Base-by-base conservation (phyloP, 2,888 invertebrate genomes). In the Macaria notata region DNA sequence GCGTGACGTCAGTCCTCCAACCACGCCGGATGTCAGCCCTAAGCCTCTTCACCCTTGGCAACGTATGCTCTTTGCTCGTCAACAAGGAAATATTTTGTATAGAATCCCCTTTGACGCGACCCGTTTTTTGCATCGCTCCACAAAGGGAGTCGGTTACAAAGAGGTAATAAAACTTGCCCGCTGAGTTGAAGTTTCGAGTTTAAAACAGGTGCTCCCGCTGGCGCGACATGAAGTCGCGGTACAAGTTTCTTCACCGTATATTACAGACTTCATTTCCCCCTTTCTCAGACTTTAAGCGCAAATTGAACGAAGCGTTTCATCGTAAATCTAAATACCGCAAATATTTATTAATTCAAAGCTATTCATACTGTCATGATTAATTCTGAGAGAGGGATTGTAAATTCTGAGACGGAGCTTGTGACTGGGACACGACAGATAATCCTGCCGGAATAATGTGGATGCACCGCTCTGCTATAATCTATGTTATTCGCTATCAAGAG, bases 341-440 rank as follows among this genome's bases (percentile, higher is more conserved):
- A 56, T 62, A 53, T 59, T 56, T 61, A 61, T 62, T 59, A 50
- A 64, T 58, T 59, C 52, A 59, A 49, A 50, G 52, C 53, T 62
- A 49, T 53, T 62, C 54, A 55, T 56, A 59, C 52, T 52, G 63
- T 65, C 71, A 66, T 73, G 71, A 78, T 79, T 80, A 79, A 78
- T 76, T 74, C 74, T 64, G 66, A 64, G 70, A 67, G 66, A 61
- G 61, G 60, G 69, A 72, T 76, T 78, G 77, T 73, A 75, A 68
- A 75, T 76, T 64, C 67, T 66, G 67, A 72, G 70, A 70, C 72
- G 69, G 65, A 68, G 70, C 66, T 64, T 65, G 69, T 68, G 72
- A 72, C 70, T 75, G 74, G 69, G 69, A 75, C 75, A 76, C 75
- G 76, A 70, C 69, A 75, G 78, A 78, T 84, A 82, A 84, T 82